Percentiles rank a stretch among this genome's conserved stretches.
phyloP scores from a whole-genome alignment of 2,797 vertebrate genomes.

The Spheniscus humboldti region DNA sequence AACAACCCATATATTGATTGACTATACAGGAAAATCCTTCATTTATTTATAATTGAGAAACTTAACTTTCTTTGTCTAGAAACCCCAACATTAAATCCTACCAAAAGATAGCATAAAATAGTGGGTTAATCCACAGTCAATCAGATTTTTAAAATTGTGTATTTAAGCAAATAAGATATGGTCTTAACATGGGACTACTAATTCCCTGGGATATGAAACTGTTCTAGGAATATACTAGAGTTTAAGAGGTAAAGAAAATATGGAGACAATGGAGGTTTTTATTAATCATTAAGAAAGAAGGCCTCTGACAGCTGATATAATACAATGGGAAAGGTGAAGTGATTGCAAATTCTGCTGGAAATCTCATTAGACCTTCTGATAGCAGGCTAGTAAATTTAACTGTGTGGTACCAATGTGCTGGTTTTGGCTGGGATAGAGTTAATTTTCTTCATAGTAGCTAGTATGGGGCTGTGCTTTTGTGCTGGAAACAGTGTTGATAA shows the following conservation, averaged over 20 bases:
- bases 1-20: not conserved
- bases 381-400: conserved; percentile 32
- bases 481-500: no score
- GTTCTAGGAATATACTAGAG: not conserved
- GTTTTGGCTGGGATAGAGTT: no score
- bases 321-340: conserved; percentile 2
- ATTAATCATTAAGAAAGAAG: conserved; percentile 6
- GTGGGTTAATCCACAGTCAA: not conserved
- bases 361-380: not conserved
- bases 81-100: not conserved
- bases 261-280: not conserved
- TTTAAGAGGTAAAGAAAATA: not conserved
- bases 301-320: conserved; percentile 12
- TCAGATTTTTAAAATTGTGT: not conserved
- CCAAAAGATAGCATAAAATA: not conserved
- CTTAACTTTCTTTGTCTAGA: not conserved
- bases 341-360: not conserved
- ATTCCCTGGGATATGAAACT: not conserved
- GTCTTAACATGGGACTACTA: not conserved
- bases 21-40: not conserved
- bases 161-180: not conserved
- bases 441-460: no score
- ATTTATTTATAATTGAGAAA: not conserved
- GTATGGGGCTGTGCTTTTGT: no score
- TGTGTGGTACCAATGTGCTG: not conserved